Evolutionary conservation across 2,113 vertebrate species (phyloP), one percentile per base, ranked within the genome.

Genomic region (Regulus satrapa): DNA sequence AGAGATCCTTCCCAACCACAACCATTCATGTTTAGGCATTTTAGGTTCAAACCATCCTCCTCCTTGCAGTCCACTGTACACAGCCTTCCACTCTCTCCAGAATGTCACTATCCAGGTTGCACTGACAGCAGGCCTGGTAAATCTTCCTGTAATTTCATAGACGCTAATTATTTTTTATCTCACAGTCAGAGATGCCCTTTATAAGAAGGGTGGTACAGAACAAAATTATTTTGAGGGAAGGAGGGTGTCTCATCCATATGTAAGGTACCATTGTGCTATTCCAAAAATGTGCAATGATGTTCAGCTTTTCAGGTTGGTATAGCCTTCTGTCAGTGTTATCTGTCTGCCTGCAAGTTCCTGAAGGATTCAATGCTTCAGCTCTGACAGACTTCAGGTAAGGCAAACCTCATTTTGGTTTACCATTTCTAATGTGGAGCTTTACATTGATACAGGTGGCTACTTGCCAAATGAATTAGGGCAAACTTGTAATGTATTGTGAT

Each of bases 241-340:
- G 14, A 46, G 14, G 8, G 3, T 24, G 6, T 61, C 8, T 52
- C 1, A 0, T 49, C 21, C 31, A 17, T 26, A 4, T 59, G 23
- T 61, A 56, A 52, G 36, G 69, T 14, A 51, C 8, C 7, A 2
- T 59, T 84, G 31, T 85, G 16, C 29, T 29, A 28, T 81, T 93
- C 31, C 36, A 78, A 81, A 91, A 71, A 78, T 51, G 10, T 71
- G 15, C 51, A 55, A 5, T 38, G 23, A 18, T 9, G 6, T 87
- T 91, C 51, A 85, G 40, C 16, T 78, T 72, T 93, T 85, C 64
- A 87, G 74, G 14, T 43, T 52, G 12, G 4, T 59, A 32, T 49
- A 73, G 23, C n/a, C 9, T 88, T 24, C 18, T 4, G 4, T 73
- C 41, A 15, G 9, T 58, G 49, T 59, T 89, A 14, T 7, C 4